phyloP scores from a whole-genome alignment of 2,113 vertebrate species.

The Vicugna pacos region DNA sequence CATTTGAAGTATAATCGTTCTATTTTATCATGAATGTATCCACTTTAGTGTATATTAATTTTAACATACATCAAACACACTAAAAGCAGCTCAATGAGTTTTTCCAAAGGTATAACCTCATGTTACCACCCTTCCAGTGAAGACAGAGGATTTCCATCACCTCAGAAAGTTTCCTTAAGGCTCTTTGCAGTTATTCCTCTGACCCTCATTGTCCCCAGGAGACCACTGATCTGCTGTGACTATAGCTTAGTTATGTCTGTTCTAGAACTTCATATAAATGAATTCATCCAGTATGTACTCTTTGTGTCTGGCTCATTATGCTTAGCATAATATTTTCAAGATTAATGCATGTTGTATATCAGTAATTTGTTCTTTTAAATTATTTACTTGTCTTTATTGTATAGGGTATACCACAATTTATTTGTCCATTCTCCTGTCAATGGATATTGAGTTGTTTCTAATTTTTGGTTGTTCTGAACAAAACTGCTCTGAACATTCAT shows the following conservation, averaged over 20 bases:
- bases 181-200: background rate
- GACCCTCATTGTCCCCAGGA: background rate
- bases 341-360: background rate
- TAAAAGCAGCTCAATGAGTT: background rate
- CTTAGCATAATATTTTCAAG: conserved; percentile 26
- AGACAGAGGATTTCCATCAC: background rate
- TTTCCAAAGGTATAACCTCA: background rate
- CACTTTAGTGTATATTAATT: background rate
- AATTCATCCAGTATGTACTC: background rate
- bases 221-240: background rate
- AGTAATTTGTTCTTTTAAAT: conserved; percentile 3
- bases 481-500: background rate
- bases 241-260: background rate
- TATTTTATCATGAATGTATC: background rate
- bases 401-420: background rate
- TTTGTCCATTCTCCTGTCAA: background rate
- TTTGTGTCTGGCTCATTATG: background rate
- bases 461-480: background rate
- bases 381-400: background rate
- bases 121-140: background rate
- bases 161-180: background rate
- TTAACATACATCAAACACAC: background rate
- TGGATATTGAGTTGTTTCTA: background rate
- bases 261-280: conserved; percentile 14
- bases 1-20: background rate